A percentile compares a stretch with the other conserved stretches of the same genome.
These are phyloP conservation scores for Psittacula cyanocephala DNA, from an alignment of 2,113 vertebrate genomes.

Conservation along the genomic window DNA sequence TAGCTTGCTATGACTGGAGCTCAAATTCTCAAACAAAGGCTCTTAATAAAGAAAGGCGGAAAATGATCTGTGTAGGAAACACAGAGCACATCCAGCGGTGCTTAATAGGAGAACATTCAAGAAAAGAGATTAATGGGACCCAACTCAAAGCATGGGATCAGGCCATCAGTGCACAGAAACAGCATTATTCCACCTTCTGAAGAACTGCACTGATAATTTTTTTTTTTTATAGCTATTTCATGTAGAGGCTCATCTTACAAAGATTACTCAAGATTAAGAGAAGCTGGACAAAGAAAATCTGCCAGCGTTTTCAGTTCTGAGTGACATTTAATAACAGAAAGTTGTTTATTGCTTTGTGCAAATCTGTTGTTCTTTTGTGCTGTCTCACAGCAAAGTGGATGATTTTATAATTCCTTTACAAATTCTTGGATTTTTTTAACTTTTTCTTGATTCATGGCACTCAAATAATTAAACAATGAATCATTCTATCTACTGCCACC, in stretches of 20 bases:
- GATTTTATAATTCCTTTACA: background rate
- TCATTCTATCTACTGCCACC: background rate
- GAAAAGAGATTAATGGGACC: background rate
- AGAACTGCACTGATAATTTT: background rate
- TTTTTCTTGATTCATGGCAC: background rate
- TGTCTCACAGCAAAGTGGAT: background rate
- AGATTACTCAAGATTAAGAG: background rate
- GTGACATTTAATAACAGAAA: background rate
- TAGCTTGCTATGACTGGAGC: background rate
- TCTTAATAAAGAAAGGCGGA: background rate
- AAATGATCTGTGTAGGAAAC: background rate
- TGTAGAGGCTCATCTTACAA: background rate
- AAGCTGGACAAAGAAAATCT: background rate
- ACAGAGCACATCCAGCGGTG: background rate
- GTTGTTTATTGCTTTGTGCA: background rate
- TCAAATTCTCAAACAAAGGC: background rate
- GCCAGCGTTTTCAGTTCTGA: background rate
- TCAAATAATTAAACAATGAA: background rate
- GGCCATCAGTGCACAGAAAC: background rate
- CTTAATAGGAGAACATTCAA: background rate
- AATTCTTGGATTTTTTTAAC: background rate
- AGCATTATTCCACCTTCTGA: background rate
- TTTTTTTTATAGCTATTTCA: background rate
- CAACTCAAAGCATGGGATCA: background rate
- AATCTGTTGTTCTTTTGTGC: background rate